phyloP scores from a whole-genome alignment of 2,797 vertebrate species.

The Austrolebias charrua region DNA sequence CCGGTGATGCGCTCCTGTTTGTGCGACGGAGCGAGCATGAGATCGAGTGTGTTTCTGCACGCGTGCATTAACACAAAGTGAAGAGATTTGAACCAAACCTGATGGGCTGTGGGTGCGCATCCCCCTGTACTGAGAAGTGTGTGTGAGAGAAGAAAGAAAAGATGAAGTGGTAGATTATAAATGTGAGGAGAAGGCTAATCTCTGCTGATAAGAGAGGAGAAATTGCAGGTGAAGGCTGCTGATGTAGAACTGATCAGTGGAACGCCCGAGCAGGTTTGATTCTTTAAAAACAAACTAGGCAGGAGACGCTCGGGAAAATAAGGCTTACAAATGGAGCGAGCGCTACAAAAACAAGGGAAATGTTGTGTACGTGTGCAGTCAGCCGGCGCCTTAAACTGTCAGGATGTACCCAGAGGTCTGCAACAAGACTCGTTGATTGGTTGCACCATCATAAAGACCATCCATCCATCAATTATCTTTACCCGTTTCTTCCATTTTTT shows the following conservation, averaged over 20 bases:
- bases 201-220: conserved; percentile 57
- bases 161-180: conserved; percentile 47
- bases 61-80: conserved; percentile 40
- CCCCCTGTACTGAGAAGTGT: conserved; percentile 17
- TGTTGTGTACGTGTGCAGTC: background rate
- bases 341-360: background rate
- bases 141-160: conserved; percentile 25
- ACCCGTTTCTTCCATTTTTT: no score
- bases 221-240: conserved; percentile 62
- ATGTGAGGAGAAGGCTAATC: conserved; percentile 59
- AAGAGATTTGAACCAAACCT: conserved; percentile 56
- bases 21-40: background rate
- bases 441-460: conserved; percentile 1
- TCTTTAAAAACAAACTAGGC: conserved; percentile 46
- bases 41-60: conserved; percentile 18
- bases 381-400: background rate
- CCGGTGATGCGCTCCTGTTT: conserved; percentile 65
- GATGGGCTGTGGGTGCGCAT: conserved; percentile 49
- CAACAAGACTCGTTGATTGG: background rate
- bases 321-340: conserved; percentile 41
- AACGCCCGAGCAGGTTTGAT: conserved; percentile 21
- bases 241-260: conserved; percentile 43
- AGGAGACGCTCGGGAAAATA: conserved; percentile 23
- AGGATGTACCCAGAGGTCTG: background rate
- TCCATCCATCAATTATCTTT: no score